Percentiles rank a stretch among this genome's conserved stretches.
Conservation (phyloP, 1,140 invertebrate species). For the Dendrolimus punctatus region DNA sequence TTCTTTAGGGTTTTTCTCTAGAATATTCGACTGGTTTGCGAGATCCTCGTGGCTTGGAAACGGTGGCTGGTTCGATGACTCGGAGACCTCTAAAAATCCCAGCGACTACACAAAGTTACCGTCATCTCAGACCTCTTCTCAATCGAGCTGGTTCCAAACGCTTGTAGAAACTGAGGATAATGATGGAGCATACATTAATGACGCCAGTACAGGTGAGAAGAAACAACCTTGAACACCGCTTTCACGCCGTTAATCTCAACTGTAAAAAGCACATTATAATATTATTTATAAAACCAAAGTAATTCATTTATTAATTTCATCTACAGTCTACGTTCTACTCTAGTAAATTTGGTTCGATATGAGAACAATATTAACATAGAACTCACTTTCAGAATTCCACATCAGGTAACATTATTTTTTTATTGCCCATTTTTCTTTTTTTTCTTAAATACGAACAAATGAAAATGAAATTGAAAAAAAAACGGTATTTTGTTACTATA, state of each 20-base stretch:
- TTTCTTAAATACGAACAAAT: too few relatives aligned
- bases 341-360: not conserved
- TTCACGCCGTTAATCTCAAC: too few relatives aligned
- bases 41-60: constrained; percentile 35
- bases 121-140: constrained; percentile 30
- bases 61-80: constrained; percentile 39
- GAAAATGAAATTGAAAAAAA: too few relatives aligned
- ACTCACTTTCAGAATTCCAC: too few relatives aligned
- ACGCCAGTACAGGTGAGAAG: constrained; percentile 16
- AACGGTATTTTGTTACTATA: too few relatives aligned
- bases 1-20: constrained; percentile 39
- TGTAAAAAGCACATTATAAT: too few relatives aligned
- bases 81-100: constrained; percentile 22
- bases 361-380: not conserved
- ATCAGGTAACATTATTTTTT: too few relatives aligned
- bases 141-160: constrained; percentile 51
- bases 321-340: too few relatives aligned
- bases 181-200: constrained; percentile 30
- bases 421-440: too few relatives aligned
- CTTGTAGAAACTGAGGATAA: constrained; percentile 55
- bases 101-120: constrained; percentile 33
- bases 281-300: too few relatives aligned
- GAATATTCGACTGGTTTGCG: constrained; percentile 46
- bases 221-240: not conserved
- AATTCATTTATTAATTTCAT: too few relatives aligned